Evolutionary conservation across 1,140 invertebrate genomes (phyloP).

Genomic region (Probaryconus sp.): DNA sequence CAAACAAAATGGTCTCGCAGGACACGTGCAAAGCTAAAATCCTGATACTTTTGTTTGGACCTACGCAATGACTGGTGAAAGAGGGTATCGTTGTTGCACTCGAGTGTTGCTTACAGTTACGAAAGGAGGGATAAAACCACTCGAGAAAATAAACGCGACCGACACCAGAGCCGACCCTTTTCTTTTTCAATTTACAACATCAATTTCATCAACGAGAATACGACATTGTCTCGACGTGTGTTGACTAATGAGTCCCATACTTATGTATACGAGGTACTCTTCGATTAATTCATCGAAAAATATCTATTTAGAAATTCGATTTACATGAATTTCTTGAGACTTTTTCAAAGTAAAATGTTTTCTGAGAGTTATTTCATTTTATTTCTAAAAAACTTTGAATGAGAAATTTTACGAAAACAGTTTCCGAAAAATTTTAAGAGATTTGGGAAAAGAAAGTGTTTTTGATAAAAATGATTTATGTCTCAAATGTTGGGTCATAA

Average conservation of each 20-base stretch:
- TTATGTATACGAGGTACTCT: no score
- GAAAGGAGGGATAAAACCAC: neutral
- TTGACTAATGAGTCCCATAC: constrained; percentile 10
- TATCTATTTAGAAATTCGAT: no score
- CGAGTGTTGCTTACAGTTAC: constrained; percentile 45
- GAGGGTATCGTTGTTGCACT: constrained; percentile 59
- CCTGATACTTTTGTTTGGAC: constrained; percentile 74
- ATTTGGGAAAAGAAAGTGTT: no score
- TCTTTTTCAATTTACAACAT: constrained; percentile 34
- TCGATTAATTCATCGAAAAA: no score
- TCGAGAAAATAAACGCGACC: constrained; percentile 22
- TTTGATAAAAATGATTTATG: no score
- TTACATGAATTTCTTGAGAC: no score
- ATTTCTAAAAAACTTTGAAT: no score
- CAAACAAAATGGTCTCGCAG: constrained; percentile 69
- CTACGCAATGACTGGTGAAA: constrained; percentile 45
- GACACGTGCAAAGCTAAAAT: constrained; percentile 77
- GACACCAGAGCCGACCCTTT: constrained; percentile 29
- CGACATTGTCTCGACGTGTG: constrained; percentile 30
- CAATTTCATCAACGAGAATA: constrained; percentile 33
- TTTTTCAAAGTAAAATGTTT: no score
- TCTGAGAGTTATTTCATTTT: no score
- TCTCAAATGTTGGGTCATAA: no score
- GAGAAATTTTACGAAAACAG: no score
- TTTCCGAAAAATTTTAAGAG: no score